Evolutionary conservation across 2,797 vertebrate genomes (phyloP), one percentile per base, ranked within the genome.

Genomic region (Heteromormyrus szaboi): DNA sequence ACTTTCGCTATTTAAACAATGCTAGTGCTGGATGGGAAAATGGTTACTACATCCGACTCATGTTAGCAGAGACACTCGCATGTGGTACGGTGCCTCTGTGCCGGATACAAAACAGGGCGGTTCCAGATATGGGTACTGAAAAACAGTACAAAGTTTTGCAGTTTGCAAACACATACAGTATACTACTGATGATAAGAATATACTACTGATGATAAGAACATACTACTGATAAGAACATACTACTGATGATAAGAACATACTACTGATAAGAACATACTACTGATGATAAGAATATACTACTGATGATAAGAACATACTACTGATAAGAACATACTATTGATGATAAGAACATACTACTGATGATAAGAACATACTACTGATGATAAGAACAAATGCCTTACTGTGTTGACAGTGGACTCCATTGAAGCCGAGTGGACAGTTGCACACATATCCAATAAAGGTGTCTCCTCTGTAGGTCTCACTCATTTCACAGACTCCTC

Each of bases 351-450:
- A 33, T 33, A 33, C 29, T 29, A 29, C 29, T 29, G 29, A 29
- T 29, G 33, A 37, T 37, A 29, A 29, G 29, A 29, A 29, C 29
- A 37, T 17, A 41, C 2, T 37, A 19, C 37, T 76, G 37, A 37
- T 7, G 33, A 79, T 79, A 44, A 84, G 46, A 88, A 88, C 50
- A 44, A 89, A 62, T 14, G 11, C 29, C 97, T 96, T 96, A 97
- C 97, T 97, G 94, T 97, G 96, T 90, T 97, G 97, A 91, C 97
- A 97, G 92, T 97, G 96, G 90, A 97, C 93, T 89, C 97, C 97
- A 91, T 95, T 95, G 92, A 96, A 97, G 91, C 97, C 97, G 72
- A 90, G 89, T 0, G 94, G 93, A 92, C 97, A 97, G 93, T 95
- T 97, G 90, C 97, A 97, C 86, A 96, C 89, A 11, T 97, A 97